A percentile compares a stretch with the other conserved stretches of the same genome.
Evolutionary conservation across 2,888 invertebrate genomes (phyloP).

Genomic region (Athetis lepigone): DNA sequence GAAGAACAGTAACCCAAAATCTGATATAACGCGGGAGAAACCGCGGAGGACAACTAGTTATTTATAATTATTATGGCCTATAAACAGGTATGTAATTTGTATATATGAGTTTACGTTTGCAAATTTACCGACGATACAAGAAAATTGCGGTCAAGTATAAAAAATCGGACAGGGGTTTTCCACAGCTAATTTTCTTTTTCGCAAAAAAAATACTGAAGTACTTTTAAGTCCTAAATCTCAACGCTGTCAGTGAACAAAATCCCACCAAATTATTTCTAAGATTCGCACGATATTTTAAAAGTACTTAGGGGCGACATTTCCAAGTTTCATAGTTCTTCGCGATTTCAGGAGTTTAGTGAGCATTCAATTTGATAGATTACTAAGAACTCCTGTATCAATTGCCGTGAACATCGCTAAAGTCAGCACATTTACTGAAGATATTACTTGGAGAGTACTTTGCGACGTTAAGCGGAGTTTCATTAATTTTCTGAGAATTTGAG

Average conservation of each 20-base stretch:
- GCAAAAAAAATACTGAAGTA: too few relatives aligned
- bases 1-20: too few relatives aligned
- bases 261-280: conserved; percentile 22
- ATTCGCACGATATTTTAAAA: conserved; percentile 27
- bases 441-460: conserved; percentile 28
- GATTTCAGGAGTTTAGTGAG: conserved; percentile 22
- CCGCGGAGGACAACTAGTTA: too few relatives aligned
- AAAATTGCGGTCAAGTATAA: too few relatives aligned
- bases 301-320: conserved; percentile 28
- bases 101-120: too few relatives aligned
- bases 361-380: conserved; percentile 46
- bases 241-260: conserved; percentile 18
- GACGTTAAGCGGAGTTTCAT: conserved; percentile 8
- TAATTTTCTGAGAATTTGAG: conserved; percentile 4
- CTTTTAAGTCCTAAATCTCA: conserved; percentile 24
- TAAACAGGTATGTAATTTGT: too few relatives aligned
- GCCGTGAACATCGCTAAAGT: conserved; percentile 31
- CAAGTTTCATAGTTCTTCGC: conserved; percentile 42
- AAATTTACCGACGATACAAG: too few relatives aligned
- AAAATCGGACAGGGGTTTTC: too few relatives aligned
- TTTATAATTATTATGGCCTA: too few relatives aligned
- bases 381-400: conserved; percentile 30
- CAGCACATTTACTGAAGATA: conserved; percentile 35
- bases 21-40: too few relatives aligned
- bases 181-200: too few relatives aligned